Base-by-base conservation (phyloP, 2,113 vertebrate species). In the Halichoeres trimaculatus region DNA sequence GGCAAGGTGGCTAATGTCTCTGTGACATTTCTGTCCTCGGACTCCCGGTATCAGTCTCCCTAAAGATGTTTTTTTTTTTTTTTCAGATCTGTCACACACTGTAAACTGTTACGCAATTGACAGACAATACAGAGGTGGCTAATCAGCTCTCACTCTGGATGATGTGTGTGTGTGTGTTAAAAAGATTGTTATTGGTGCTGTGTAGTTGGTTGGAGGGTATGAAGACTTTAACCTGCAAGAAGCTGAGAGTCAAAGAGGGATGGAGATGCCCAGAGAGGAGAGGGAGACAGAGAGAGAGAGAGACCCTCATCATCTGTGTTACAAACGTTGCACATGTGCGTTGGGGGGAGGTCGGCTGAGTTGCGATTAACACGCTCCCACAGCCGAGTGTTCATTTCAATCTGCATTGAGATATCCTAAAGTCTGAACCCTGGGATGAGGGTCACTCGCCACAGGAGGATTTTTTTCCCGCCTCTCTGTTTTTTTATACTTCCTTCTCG, bases 361-460 rank as follows among this genome's bases (percentile, higher is more conserved):
- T 71, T 83, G 86, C 54, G 59, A 70, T 88, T 78, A 85, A 83
- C 83, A 72, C 61, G 62, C 81, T 87, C 80, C 57, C 79, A 85
- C 78, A 86, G 77, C 64, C 72, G 76, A 65, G 80, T 90, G 84
- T 85, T 89, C 77, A 70, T 84, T 84, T 84, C 81, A 80, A 67
- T 81, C 83, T 80, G 81, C 83, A 78, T 56, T 80, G 68, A 73
- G 47, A 84, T 85, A 81, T 92, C 86, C 84, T 88, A 59, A 80
- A 78, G 78, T 91, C 86, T 90, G 86, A 91, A 91, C 92, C 74
- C 74, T 87, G 62, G 72, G 81, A 86, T 81, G 63, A 84, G 84
- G 91, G 89, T 91, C 84, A 90, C 45, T 88, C 77, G 89, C 90
- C 84, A 83, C 79, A 89, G 85, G 88, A 92, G 65, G 62, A 82